These are phyloP conservation scores for Leucoraja ocellata DNA, from an alignment of 2,797 vertebrate genomes.

Conservation along the genomic window DNA sequence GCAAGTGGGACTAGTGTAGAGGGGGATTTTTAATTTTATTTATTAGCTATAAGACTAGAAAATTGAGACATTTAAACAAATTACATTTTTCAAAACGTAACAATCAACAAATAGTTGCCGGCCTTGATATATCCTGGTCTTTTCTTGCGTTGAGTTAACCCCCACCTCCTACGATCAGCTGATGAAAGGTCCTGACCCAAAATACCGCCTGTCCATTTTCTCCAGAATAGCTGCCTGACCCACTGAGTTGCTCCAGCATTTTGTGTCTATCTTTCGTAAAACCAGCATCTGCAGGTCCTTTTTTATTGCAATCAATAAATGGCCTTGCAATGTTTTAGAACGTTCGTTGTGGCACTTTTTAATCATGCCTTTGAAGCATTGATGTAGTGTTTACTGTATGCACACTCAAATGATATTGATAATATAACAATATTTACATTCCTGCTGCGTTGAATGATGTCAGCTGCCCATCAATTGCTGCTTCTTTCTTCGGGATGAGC, in stretches of 20 bases:
- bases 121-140: too few relatives aligned
- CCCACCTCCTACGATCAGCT: too few relatives aligned
- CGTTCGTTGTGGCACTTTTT: neutral
- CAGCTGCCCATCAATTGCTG: neutral
- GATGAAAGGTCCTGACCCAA: too few relatives aligned
- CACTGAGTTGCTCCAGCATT: too few relatives aligned
- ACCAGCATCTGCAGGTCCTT: too few relatives aligned
- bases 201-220: too few relatives aligned
- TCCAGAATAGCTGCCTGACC: too few relatives aligned
- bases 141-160: too few relatives aligned
- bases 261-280: too few relatives aligned
- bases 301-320: too few relatives aligned
- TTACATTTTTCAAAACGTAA: neutral
- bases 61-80: neutral
- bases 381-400: neutral
- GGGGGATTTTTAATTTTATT: neutral
- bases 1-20: too few relatives aligned
- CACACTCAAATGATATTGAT: neutral
- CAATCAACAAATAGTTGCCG: neutral
- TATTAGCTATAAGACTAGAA: neutral
- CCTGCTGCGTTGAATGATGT: neutral
- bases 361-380: neutral
- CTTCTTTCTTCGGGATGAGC: neutral
- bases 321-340: conserved; percentile 8
- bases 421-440: conserved; percentile 22